phyloP scores from a whole-genome alignment of 2,113 vertebrate species.

The Corapipo altera region DNA sequence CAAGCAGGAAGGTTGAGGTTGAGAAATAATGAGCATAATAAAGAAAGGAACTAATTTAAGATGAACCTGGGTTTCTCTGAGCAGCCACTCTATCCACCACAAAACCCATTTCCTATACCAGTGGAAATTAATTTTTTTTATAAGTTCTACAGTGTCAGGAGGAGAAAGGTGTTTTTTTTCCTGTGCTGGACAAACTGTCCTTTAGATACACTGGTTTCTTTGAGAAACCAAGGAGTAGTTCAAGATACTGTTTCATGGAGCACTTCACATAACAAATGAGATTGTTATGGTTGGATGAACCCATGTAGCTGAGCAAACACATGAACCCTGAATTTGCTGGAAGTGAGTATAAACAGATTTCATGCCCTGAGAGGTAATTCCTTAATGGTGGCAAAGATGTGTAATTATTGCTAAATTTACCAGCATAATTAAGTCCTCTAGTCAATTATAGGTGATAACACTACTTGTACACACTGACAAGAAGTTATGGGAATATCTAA shows the following conservation, averaged over 20 bases:
- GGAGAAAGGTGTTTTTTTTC: not conserved
- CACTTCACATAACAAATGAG: not conserved
- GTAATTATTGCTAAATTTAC: conserved; percentile 50
- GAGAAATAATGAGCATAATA: not conserved
- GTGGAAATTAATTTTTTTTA: not conserved
- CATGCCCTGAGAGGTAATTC: conserved; percentile 35
- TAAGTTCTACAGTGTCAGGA: not conserved
- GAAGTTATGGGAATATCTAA: not conserved
- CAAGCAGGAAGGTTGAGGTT: not conserved
- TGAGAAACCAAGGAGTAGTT: not conserved
- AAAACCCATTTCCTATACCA: not conserved
- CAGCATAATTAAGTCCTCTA: conserved; percentile 5
- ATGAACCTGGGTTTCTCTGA: not conserved
- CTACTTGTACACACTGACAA: not conserved
- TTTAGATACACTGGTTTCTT: not conserved
- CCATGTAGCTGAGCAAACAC: not conserved
- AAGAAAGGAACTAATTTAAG: not conserved
- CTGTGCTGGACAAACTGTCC: not conserved
- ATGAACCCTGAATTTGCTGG: not conserved
- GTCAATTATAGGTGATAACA: conserved; percentile 11
- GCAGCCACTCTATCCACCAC: not conserved
- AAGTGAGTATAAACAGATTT: conserved; percentile 22
- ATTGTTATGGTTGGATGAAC: not conserved
- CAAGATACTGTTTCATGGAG: not conserved
- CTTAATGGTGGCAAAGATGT: not conserved